A percentile compares a stretch with the other conserved stretches of the same genome.
Conservation (phyloP, 1,140 invertebrate genomes). For the Camponotus pennsylvanicus region DNA sequence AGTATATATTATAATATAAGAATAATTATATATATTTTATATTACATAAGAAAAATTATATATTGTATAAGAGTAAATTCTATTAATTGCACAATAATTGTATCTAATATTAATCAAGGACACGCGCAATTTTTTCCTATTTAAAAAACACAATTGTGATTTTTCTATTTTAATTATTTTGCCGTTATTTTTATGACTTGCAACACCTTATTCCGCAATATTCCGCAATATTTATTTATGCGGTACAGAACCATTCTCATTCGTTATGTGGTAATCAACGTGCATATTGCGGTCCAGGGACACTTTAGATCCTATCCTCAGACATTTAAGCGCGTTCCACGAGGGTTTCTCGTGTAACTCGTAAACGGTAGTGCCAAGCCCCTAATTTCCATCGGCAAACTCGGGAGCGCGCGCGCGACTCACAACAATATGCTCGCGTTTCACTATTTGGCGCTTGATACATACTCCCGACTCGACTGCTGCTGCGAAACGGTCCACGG, state of each 20-base stretch:
- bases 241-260: not conserved
- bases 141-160: too few species aligned
- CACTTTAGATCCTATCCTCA: constrained; percentile 37
- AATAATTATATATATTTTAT: too few species aligned
- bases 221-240: not conserved
- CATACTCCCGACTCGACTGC: not conserved
- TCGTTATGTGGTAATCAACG: constrained; percentile 53
- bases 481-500: not conserved
- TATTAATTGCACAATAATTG: too few species aligned
- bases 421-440: constrained; percentile 47
- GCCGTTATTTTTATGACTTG: not conserved
- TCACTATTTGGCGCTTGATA: constrained; percentile 63
- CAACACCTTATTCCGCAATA: constrained; percentile 1
- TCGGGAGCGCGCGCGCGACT: not conserved
- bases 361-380: constrained; percentile 55
- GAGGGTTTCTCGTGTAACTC: constrained; percentile 29
- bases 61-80: too few species aligned
- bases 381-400: constrained; percentile 62
- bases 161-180: not conserved
- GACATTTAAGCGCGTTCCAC: constrained; percentile 23
- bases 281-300: constrained; percentile 43
- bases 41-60: too few species aligned
- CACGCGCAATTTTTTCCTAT: too few species aligned
- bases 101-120: too few species aligned
- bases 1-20: too few species aligned